Evolutionary conservation across 2,797 vertebrate genomes (phyloP).

Genomic region (Crenuchus spilurus): DNA sequence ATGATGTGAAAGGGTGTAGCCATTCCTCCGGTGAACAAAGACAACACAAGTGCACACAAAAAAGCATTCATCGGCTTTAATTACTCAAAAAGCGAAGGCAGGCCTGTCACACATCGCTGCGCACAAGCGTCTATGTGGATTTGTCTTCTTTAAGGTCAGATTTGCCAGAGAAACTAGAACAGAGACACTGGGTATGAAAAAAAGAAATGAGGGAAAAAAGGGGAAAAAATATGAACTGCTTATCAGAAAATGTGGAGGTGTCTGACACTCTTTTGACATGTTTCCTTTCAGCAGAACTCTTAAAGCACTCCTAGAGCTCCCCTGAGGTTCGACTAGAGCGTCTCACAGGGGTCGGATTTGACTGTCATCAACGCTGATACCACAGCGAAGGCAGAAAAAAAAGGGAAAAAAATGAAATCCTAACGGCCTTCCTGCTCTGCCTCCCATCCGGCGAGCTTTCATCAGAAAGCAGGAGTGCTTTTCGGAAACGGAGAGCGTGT

Average conservation of each 20-base stretch:
- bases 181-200: constrained; percentile 56
- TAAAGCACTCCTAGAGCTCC: constrained; percentile 66
- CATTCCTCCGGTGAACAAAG: constrained; percentile 61
- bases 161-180: constrained; percentile 59
- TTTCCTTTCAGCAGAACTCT: constrained; percentile 71
- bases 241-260: constrained; percentile 67
- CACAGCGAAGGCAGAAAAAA: constrained; percentile 38
- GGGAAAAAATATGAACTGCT: constrained; percentile 52
- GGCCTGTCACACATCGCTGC: constrained; percentile 60
- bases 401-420: constrained; percentile 53
- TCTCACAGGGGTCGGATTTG: constrained; percentile 75
- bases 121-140: constrained; percentile 53
- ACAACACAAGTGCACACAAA: constrained; percentile 42
- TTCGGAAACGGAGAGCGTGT: constrained; percentile 70
- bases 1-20: constrained; percentile 58
- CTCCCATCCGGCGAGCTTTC: constrained; percentile 75
- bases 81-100: constrained; percentile 60
- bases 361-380: constrained; percentile 77
- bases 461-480: constrained; percentile 66
- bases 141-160: constrained; percentile 62
- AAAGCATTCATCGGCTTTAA: constrained; percentile 64
- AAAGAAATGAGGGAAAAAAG: neutral
- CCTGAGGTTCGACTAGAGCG: constrained; percentile 70
- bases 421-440: constrained; percentile 72
- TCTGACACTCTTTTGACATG: constrained; percentile 72